Conservation (phyloP, 2,888 invertebrate genomes). For the Ligdia adustata region DNA sequence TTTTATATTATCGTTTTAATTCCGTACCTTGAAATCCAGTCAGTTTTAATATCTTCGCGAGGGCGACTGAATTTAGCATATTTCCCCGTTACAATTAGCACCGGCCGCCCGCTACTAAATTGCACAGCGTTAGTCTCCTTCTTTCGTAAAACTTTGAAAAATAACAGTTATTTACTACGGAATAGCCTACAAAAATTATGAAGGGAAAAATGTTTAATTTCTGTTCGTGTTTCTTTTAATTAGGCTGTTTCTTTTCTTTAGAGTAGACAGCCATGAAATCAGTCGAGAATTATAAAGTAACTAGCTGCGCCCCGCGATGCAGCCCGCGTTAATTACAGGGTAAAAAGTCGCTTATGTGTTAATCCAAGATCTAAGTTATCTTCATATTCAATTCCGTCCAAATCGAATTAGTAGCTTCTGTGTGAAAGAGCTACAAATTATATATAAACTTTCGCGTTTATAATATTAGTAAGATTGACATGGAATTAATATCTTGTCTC, state of each 20-base stretch:
- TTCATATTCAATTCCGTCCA: too few species aligned
- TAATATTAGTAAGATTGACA: too few species aligned
- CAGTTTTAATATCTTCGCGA: constrained; percentile 42
- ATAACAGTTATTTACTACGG: constrained; percentile 19
- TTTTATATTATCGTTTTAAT: constrained; percentile 1
- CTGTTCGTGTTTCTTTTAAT: constrained; percentile 12
- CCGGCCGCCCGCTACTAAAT: constrained; percentile 40
- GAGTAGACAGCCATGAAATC: too few species aligned
- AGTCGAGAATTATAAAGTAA: too few species aligned
- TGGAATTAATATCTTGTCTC: too few species aligned
- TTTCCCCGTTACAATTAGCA: constrained; percentile 49
- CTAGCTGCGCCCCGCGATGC: too few species aligned
- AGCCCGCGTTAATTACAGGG: too few species aligned
- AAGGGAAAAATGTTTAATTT: constrained; percentile 24
- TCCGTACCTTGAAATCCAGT: constrained; percentile 33
- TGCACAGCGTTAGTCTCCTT: constrained; percentile 45
- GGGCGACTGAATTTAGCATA: constrained; percentile 49
- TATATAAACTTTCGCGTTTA: too few species aligned
- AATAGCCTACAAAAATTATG: constrained; percentile 22
- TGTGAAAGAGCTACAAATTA: too few species aligned
- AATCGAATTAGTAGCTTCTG: too few species aligned
- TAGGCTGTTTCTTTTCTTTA: constrained; percentile 1
- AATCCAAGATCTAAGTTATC: too few species aligned
- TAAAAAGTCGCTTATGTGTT: too few species aligned
- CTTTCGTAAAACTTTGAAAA: constrained; percentile 28